Evolutionary conservation across 2,113 vertebrate genomes (phyloP).

Genomic region (Collichthys lucidus): DNA sequence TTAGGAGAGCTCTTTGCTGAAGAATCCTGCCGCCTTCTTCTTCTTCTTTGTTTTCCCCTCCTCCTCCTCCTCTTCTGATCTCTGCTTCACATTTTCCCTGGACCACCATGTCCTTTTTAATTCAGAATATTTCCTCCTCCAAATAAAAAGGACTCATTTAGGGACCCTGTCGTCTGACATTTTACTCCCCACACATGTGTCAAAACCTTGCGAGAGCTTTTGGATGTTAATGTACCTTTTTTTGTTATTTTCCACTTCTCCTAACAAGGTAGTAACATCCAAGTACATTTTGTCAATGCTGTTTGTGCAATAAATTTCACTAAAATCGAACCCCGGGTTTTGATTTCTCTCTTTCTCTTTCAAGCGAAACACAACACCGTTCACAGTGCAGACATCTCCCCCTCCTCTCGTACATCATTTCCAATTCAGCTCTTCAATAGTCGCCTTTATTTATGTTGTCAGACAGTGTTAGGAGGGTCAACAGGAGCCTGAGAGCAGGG

Average conservation of each 20-base stretch:
- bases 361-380: neutral
- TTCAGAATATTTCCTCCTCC: constrained; percentile 2
- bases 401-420: constrained; percentile 1
- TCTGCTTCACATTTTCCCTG: constrained; percentile 16
- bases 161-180: constrained; percentile 25
- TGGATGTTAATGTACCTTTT: constrained; percentile 62
- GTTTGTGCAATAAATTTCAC: constrained; percentile 86
- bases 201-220: constrained; percentile 56
- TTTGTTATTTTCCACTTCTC: constrained; percentile 70
- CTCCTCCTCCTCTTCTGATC: neutral
- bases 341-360: neutral
- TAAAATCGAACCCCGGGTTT: constrained; percentile 47
- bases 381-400: neutral
- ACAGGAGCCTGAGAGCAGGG: constrained; percentile 17
- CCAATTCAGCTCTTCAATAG: constrained; percentile 17
- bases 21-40: neutral
- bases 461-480: constrained; percentile 31
- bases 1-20: constrained; percentile 23
- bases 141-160: constrained; percentile 46
- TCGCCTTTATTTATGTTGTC: constrained; percentile 44
- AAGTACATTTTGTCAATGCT: constrained; percentile 82
- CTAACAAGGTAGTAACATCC: constrained; percentile 72
- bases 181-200: constrained; percentile 25
- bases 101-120: constrained; percentile 19
- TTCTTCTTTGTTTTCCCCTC: neutral